These are phyloP conservation scores for Riptortus pedestris DNA, from an alignment of 1,140 invertebrate genomes.

Conservation along the genomic window DNA sequence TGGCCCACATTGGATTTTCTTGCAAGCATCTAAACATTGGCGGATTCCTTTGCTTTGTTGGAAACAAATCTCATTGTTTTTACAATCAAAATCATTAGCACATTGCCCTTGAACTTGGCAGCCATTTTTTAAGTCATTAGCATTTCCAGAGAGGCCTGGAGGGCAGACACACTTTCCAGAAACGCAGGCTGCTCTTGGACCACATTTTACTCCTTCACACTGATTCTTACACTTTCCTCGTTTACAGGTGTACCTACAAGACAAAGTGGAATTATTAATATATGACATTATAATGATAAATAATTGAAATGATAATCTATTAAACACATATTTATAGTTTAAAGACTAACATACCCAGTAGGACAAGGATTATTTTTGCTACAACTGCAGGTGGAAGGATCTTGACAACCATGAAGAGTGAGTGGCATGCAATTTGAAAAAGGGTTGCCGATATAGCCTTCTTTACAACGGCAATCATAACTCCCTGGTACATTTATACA, in stretches of 20 bases:
- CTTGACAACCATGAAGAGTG: slow-evolving; percentile 52
- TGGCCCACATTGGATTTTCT: slow-evolving; percentile 76
- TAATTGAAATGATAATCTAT: background rate
- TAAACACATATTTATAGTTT: background rate
- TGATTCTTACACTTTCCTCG: slow-evolving; percentile 57
- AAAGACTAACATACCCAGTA: slow-evolving; percentile 40
- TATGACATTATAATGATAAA: slow-evolving; percentile 5
- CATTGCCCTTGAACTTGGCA: slow-evolving; percentile 62
- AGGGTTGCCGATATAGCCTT: slow-evolving; percentile 72
- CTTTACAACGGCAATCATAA: slow-evolving; percentile 76
- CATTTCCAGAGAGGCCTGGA: slow-evolving; percentile 64
- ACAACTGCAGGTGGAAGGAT: slow-evolving; percentile 58
- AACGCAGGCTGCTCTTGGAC: slow-evolving; percentile 68
- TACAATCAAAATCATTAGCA: slow-evolving; percentile 66
- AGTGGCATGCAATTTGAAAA: slow-evolving; percentile 63
- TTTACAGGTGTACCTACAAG: slow-evolving; percentile 49
- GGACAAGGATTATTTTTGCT: slow-evolving; percentile 58
- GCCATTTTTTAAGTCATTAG: slow-evolving; percentile 54
- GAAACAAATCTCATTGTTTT: slow-evolving; percentile 72
- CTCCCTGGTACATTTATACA: slow-evolving; percentile 80
- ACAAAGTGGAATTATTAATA: slow-evolving; percentile 17
- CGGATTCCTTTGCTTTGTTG: slow-evolving; percentile 61
- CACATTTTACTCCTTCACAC: slow-evolving; percentile 62
- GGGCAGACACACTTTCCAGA: slow-evolving; percentile 68
- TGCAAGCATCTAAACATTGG: slow-evolving; percentile 76